Conservation (phyloP, 2,797 vertebrate species). For the Oreochromis grahami region DNA sequence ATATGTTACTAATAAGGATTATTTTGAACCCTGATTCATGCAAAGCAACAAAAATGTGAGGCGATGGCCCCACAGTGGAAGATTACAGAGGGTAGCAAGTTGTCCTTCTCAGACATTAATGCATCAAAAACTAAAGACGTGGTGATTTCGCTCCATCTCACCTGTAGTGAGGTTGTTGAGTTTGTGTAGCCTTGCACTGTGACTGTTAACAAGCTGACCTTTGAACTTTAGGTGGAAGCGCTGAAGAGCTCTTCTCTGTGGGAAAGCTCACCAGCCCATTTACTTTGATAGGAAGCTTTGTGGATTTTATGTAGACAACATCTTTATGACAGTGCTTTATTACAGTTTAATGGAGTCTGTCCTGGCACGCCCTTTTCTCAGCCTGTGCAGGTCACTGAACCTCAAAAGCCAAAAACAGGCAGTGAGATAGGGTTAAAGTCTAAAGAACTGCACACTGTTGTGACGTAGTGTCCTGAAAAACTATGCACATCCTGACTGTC, state of each 20-base stretch:
- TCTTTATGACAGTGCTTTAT: not conserved
- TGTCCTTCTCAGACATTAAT: not conserved
- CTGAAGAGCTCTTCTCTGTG: not conserved
- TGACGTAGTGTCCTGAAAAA: not conserved
- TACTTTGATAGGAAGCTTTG: not conserved
- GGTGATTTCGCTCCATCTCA: not conserved
- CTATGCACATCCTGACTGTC: not conserved
- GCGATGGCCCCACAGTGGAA: not conserved
- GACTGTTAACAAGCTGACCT: not conserved
- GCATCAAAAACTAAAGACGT: not conserved
- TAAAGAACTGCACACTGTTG: not conserved
- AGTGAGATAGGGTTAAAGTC: not conserved
- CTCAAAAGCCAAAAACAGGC: not conserved
- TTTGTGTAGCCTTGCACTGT: not conserved
- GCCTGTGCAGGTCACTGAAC: not conserved
- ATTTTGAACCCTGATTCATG: not conserved
- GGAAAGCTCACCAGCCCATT: fast-evolving
- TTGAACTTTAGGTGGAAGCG: fast-evolving
- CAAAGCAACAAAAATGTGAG: not conserved
- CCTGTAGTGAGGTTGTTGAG: not conserved
- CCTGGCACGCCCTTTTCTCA: not conserved
- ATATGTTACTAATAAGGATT: fast-evolving
- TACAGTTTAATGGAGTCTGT: not conserved
- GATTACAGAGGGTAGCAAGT: not conserved
- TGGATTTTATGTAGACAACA: not conserved